Conservation (phyloP, 2,113 vertebrate genomes). For the Indicator maculatus region DNA sequence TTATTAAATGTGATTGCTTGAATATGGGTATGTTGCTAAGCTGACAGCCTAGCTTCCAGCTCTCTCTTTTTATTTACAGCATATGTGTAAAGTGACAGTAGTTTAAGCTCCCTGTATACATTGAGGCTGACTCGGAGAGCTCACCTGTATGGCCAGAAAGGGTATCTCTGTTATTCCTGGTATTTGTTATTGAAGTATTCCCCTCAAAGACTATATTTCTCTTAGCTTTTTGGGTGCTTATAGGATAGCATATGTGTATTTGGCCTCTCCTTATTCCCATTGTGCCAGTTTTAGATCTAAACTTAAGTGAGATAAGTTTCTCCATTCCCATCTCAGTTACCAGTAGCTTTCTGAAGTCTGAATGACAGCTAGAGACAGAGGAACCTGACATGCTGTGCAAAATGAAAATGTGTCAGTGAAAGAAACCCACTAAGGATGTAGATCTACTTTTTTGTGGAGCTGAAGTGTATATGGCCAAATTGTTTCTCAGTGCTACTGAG, state of each 20-base stretch:
- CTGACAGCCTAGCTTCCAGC: not conserved
- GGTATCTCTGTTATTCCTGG: not conserved
- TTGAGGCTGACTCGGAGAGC: not conserved
- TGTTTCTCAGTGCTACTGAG: not conserved
- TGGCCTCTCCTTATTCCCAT: not conserved
- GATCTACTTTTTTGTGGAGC: not conserved
- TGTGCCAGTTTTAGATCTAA: not conserved
- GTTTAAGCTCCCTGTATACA: not conserved
- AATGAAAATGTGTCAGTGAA: not conserved
- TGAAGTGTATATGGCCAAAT: not conserved
- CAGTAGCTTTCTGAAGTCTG: not conserved
- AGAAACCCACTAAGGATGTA: not conserved
- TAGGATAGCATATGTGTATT: not conserved
- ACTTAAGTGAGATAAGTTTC: not conserved
- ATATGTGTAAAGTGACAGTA: not conserved
- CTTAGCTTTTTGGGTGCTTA: not conserved
- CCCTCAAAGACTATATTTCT: not conserved
- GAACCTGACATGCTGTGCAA: not conserved
- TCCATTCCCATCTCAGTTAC: accelerated
- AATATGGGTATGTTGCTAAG: not conserved
- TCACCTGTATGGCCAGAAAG: not conserved
- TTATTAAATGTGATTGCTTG: not conserved
- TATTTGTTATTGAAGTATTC: not conserved
- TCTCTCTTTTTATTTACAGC: not conserved
- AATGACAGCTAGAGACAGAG: not conserved